Evolutionary conservation across 2,888 invertebrate genomes (phyloP).

Genomic region (Melieria crassipennis): DNA sequence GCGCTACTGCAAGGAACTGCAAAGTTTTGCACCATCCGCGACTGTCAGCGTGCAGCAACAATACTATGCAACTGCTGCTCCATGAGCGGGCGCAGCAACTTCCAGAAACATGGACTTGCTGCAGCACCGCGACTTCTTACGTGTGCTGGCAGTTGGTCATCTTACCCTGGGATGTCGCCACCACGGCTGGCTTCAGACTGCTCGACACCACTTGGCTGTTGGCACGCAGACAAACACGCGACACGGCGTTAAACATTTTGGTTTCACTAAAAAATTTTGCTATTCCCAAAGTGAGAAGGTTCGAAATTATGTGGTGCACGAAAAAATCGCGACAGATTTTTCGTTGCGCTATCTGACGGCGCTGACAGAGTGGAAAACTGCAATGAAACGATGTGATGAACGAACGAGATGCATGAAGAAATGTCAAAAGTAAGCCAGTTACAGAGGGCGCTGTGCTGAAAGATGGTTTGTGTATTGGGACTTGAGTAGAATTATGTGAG

Average conservation of each 20-base stretch:
- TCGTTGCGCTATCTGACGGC: not conserved
- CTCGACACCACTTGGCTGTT: conserved; percentile 75
- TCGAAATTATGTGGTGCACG: conserved; percentile 8
- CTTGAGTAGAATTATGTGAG: too few species aligned
- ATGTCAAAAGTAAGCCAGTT: conserved; percentile 5
- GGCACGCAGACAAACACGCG: conserved; percentile 72
- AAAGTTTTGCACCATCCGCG: not conserved
- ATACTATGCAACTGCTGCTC: not conserved
- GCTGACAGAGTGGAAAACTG: not conserved
- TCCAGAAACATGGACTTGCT: not conserved
- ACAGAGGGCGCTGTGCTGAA: not conserved
- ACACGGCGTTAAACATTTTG: conserved; percentile 74
- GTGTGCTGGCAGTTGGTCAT: conserved; percentile 65
- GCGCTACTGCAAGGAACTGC: conserved; percentile 16
- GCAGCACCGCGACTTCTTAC: not conserved
- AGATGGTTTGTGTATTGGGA: not conserved
- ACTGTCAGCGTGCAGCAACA: not conserved
- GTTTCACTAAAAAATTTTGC: conserved; percentile 6
- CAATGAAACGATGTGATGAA: not conserved
- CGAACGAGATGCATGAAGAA: not conserved
- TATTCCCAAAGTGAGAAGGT: conserved; percentile 5
- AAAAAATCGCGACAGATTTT: conserved; percentile 13
- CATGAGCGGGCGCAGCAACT: not conserved
- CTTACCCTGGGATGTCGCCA: conserved; percentile 67
- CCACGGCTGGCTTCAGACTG: conserved; percentile 71